Evolutionary conservation across 2,797 vertebrate species (phyloP).

Genomic region (Pipistrellus pygmaeus): DNA sequence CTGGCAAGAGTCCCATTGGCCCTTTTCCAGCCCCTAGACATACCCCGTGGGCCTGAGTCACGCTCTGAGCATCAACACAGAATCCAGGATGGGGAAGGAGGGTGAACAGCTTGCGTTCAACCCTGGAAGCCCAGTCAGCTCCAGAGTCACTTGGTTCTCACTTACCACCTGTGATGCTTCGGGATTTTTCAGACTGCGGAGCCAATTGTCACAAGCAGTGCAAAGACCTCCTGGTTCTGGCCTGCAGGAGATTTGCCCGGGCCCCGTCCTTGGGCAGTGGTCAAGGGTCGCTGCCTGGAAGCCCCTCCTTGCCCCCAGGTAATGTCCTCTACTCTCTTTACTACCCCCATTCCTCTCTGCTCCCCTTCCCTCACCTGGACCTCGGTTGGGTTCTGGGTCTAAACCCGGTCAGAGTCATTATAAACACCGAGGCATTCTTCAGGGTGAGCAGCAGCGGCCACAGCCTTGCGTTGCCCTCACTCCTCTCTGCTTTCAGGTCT

Average conservation of each 20-base stretch:
- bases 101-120: background rate
- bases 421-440: background rate
- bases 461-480: accelerated
- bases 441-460: background rate
- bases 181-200: conserved; percentile 93
- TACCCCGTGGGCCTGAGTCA: background rate
- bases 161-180: background rate
- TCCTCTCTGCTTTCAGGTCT: background rate
- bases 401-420: background rate
- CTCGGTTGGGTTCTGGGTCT: background rate
- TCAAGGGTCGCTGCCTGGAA: conserved; percentile 95
- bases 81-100: accelerated
- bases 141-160: background rate
- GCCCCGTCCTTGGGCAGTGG: conserved; percentile 91
- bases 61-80: background rate
- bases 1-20: background rate
- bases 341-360: background rate
- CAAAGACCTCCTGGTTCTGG: conserved; percentile 95
- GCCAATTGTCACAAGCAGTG: conserved; percentile 99
- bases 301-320: conserved; percentile 93
- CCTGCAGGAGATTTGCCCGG: conserved; percentile 94
- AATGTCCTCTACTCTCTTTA: conserved; percentile 25
- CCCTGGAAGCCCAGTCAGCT: too few species aligned
- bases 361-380: background rate
- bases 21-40: background rate